Evolutionary conservation across 2,113 vertebrate genomes (phyloP).

Genomic region (Rhabdomys dilectus): DNA sequence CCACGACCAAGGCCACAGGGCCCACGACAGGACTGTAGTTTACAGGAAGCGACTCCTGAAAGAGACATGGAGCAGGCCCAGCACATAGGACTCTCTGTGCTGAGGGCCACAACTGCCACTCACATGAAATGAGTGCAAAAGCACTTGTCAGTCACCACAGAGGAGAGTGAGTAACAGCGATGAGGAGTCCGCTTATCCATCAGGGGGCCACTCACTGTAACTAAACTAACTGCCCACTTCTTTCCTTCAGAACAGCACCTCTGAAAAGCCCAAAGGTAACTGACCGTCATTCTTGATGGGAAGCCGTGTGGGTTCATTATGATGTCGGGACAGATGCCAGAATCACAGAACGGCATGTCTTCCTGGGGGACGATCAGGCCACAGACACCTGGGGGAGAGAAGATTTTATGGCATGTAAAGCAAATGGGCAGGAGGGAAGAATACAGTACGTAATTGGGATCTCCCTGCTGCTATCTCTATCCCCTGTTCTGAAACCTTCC

Average conservation of each 20-base stretch:
- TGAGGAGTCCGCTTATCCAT: not conserved
- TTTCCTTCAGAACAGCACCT: not conserved
- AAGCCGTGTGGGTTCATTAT: conserved; percentile 99
- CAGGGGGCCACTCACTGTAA: not conserved
- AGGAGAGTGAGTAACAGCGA: not conserved
- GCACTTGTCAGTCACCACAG: fast-evolving
- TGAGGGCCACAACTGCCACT: not conserved
- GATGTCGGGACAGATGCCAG: conserved; percentile 98
- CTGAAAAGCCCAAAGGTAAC: not conserved
- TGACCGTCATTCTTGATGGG: conserved; percentile 99
- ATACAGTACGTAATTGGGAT: conserved; percentile 57
- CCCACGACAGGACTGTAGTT: not conserved
- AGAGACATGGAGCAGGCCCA: not conserved
- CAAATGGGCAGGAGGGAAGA: conserved; percentile 68
- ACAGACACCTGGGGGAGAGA: conserved; percentile 93
- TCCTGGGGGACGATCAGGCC: conserved; percentile 99
- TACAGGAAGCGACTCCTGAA: no score
- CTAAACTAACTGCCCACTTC: not conserved
- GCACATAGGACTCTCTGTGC: not conserved
- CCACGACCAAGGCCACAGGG: not conserved
- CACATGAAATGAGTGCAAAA: not conserved
- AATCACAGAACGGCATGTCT: conserved; percentile 99
- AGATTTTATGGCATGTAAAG: conserved; percentile 68
- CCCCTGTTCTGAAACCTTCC: conserved; percentile 70
- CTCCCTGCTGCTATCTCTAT: conserved; percentile 61